Evolutionary conservation across 1,140 invertebrate genomes (phyloP), one percentile per base, ranked within the genome.

Genomic region (Teleopsis dalmanni): DNA sequence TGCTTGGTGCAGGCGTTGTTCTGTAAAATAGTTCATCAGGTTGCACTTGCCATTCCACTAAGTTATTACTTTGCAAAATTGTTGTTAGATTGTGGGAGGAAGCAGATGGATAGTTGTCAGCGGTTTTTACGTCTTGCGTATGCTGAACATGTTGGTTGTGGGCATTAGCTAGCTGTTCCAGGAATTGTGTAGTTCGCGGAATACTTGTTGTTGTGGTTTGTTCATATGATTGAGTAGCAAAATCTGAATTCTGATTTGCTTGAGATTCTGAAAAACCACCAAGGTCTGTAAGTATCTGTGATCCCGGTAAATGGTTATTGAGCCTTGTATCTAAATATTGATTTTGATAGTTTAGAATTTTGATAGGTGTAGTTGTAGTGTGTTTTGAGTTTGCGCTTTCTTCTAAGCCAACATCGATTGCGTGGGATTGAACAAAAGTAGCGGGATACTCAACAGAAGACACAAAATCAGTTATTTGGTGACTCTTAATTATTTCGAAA

Each of bases 361-460:
- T 31, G 27, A 43, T 42, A 23, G 36, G 18, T 34, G 25, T 16
- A 14, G 9, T 14, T 21, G 31, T 31, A 3, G 31, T 9, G 13
- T 35, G 33, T 3, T 49, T 50, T 22, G 33, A 48, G 18, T 53
- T 1, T 16, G 26, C 1, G 9, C 16, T 4, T 14, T 38, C 11
- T 16, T 35, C 18, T 33, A 52, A 34, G 9, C 41, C 16, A 14
- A 68, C 26, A 51, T 83, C 81, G 29, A 82, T 74, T 22, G 81
- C 55, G 46, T 80, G 80, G 26, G 81, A 81, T 53, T 81, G 76
- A 37, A 81, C 75, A 40, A 79, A 68, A 33, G 75, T 78, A 13
- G 79, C 72, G 8, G 81, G 81, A 69, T 83, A 81, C 54, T 83
- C 80, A 50, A 83, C 70, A 14, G 78, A 77, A 31, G 81, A 78